These are phyloP conservation scores for Strigamia crassipes DNA, from an alignment of 2,888 invertebrate species.

Conservation along the genomic window DNA sequence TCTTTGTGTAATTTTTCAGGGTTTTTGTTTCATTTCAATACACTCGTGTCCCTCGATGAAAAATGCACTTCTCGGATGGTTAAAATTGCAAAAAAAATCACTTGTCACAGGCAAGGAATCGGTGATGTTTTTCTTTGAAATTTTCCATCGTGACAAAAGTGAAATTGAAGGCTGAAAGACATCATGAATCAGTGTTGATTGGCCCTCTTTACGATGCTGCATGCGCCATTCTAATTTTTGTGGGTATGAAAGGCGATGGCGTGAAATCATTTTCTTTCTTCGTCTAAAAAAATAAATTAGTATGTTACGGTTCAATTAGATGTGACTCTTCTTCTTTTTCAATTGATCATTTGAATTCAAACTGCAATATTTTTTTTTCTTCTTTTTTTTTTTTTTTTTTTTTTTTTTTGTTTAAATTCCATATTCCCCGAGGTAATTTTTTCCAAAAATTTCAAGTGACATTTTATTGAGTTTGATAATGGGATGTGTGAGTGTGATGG, in stretches of 20 bases:
- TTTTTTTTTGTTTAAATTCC: background rate
- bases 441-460: background rate
- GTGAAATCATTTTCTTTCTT: slow-evolving; percentile 29
- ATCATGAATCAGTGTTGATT: slow-evolving; percentile 12
- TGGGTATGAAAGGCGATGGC: background rate
- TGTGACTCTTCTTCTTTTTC: background rate
- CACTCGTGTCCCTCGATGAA: no score
- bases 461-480: slow-evolving; percentile 20
- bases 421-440: slow-evolving; percentile 21
- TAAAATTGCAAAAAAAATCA: no score
- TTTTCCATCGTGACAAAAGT: background rate
- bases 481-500: slow-evolving; percentile 2
- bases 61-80: no score
- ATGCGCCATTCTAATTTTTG: slow-evolving; percentile 2
- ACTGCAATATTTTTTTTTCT: background rate
- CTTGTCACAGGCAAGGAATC: no score
- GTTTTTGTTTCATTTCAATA: no score
- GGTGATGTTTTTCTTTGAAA: no score
- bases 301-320: slow-evolving; percentile 31
- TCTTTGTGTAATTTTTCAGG: no score
- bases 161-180: slow-evolving; percentile 2
- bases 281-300: background rate
- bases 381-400: background rate
- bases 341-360: slow-evolving; percentile 40
- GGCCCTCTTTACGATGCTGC: background rate